These are phyloP conservation scores for Coluber constrictor DNA, from an alignment of 2,797 vertebrate genomes.

Conservation along the genomic window DNA sequence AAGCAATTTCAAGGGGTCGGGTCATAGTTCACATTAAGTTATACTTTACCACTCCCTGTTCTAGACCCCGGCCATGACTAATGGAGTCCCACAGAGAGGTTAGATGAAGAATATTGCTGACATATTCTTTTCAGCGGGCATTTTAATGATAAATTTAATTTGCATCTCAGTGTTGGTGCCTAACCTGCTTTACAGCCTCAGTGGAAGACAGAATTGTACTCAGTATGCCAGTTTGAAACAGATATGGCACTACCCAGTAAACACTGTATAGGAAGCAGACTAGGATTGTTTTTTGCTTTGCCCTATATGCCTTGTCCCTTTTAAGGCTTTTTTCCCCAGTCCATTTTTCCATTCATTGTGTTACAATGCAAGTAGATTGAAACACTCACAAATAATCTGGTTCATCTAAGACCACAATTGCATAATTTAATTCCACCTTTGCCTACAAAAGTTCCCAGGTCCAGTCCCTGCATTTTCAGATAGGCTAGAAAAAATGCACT, in stretches of 20 bases:
- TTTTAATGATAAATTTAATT: conserved; percentile 23
- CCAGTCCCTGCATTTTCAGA: background rate
- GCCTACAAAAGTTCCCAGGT: background rate
- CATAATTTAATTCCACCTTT: background rate
- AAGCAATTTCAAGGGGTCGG: background rate
- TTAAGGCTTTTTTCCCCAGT: background rate
- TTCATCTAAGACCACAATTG: background rate
- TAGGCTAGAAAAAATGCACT: background rate
- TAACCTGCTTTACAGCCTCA: conserved; percentile 25
- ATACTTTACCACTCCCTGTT: background rate
- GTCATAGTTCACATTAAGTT: background rate
- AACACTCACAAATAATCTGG: background rate
- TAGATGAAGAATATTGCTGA: conserved; percentile 4
- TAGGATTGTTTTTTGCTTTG: background rate
- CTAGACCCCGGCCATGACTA: background rate
- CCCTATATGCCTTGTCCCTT: background rate
- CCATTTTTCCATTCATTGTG: background rate
- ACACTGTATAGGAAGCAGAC: background rate
- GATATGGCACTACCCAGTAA: background rate
- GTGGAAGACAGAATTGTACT: conserved; percentile 17
- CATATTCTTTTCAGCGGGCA: background rate
- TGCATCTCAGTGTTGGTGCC: conserved; percentile 11
- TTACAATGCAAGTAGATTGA: background rate
- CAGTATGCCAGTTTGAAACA: conserved; percentile 12
- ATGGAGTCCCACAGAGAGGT: background rate